Evolutionary conservation across 2,113 vertebrate genomes (phyloP).

Genomic region (Antechinus stuartii): DNA sequence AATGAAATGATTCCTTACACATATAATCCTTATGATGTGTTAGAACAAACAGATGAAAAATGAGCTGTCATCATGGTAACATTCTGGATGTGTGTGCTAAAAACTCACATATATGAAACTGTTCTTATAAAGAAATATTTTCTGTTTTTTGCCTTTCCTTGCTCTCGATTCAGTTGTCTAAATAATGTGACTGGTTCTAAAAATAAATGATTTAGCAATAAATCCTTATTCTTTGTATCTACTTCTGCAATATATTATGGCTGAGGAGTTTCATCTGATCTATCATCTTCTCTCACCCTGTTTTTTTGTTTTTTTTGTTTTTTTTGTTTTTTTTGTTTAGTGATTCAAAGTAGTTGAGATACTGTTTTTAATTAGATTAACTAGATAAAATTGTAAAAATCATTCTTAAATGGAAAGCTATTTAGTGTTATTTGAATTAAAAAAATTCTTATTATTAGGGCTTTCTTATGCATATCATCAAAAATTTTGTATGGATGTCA

Average conservation of each 20-base stretch:
- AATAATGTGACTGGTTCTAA: conserved; percentile 5
- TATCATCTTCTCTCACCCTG: neutral
- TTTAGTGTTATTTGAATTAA: conserved; percentile 23
- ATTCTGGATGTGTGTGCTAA: conserved; percentile 50
- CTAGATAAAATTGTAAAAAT: conserved; percentile 19
- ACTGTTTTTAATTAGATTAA: conserved; percentile 18
- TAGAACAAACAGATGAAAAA: conserved; percentile 66
- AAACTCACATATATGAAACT: conserved; percentile 21
- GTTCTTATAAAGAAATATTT: conserved; percentile 35
- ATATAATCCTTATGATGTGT: conserved; percentile 54
- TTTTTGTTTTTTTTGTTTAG: neutral
- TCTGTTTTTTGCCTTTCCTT: conserved; percentile 23
- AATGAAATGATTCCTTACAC: conserved; percentile 66
- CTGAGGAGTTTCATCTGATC: neutral
- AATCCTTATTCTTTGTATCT: conserved; percentile 22
- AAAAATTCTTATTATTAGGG: conserved; percentile 22
- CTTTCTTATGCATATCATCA: conserved; percentile 36
- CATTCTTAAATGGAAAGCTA: conserved; percentile 44
- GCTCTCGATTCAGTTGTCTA: neutral
- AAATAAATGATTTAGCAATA: conserved; percentile 8
- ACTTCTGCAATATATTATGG: neutral
- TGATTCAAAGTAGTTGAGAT: neutral
- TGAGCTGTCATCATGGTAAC: conserved; percentile 63
- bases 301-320: neutral
- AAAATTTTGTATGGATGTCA: conserved; percentile 27